Evolutionary conservation across 2,888 invertebrate genomes (phyloP).

Genomic region (Willowsia nigromaculata): DNA sequence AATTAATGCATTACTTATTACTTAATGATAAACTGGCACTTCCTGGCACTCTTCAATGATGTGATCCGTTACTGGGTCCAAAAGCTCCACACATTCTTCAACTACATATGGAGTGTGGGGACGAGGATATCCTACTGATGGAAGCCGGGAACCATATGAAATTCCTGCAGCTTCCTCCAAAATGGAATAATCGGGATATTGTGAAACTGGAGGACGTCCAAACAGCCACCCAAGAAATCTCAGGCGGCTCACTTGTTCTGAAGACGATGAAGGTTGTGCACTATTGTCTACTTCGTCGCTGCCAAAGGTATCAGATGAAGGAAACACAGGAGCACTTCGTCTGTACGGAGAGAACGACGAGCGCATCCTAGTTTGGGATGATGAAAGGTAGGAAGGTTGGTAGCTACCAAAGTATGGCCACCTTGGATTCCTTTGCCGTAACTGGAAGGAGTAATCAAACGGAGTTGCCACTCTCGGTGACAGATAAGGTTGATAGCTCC

Average conservation of each 20-base stretch:
- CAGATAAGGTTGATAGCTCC: not conserved
- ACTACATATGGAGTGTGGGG: not conserved
- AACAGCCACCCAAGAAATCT: constrained; percentile 45
- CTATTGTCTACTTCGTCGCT: not conserved
- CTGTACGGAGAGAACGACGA: too few relatives aligned
- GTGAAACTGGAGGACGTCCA: not conserved
- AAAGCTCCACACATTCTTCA: constrained; percentile 43
- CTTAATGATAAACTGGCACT: constrained; percentile 12
- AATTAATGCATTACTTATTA: not conserved
- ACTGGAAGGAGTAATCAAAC: not conserved
- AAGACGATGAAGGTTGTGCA: not conserved
- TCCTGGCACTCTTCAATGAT: constrained; percentile 47
- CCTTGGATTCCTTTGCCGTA: not conserved
- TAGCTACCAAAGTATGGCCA: too few relatives aligned
- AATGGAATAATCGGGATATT: constrained; percentile 28
- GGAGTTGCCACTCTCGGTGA: not conserved
- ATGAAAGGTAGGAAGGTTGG: too few relatives aligned
- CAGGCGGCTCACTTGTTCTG: not conserved
- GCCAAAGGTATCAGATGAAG: not conserved
- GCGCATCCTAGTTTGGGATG: not conserved
- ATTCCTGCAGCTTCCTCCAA: constrained; percentile 50
- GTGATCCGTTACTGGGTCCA: constrained; percentile 19
- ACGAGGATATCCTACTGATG: not conserved
- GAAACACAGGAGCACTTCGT: too few relatives aligned
- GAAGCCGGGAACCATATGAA: constrained; percentile 5